Base-by-base conservation (phyloP, 2,888 invertebrate genomes). In the Villa cingulata region DNA sequence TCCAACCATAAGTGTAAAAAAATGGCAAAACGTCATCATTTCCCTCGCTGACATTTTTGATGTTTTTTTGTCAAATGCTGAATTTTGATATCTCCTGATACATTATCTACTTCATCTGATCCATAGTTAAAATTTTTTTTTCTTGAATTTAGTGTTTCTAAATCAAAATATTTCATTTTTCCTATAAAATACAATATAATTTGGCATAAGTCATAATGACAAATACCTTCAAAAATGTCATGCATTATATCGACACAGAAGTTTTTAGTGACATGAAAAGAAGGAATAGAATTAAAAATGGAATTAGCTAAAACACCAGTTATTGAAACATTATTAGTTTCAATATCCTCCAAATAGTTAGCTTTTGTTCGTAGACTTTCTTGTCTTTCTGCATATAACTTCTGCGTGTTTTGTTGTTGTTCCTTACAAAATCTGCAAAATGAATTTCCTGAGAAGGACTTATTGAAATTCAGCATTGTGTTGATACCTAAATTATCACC, bases 41-140 rank as follows among this genome's bases (percentile, higher is more conserved):
- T 60, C 54, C 29, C 55, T 49, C 3, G 56, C 59, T 20, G 58
- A 55, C 50, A 52, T 51, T 49, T 53, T n/a, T 23, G 40, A 37
- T 41, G 48, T 16, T 43, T 51, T 14, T 45, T 46, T 37, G 16
- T 16, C 36, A 55, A 20, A 37, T 52, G 50, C 14, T 46, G 19
- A 17, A 23, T 9, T 41, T 51, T 45, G 42, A 58, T 56, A 48
- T 46, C 39, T 19, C 50, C 48, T 10, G 52, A 53, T 14, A 53
- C 48, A 41, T 57, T 57, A 19, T 47, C 53, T 19, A 57, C 52
- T 50, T 59, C 56, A 19, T 37, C 46, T 29, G 42, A 32, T 12
- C 56, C 56, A 47, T 57, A 59, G 5, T 58, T 49, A 50, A 58
- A 59, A 39, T 18, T 52, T 51, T 48, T 57, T n/a, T n/a, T n/a